phyloP scores from a whole-genome alignment of 92 coral and sea anemone species.

The Zoanthus sansibaricus region DNA sequence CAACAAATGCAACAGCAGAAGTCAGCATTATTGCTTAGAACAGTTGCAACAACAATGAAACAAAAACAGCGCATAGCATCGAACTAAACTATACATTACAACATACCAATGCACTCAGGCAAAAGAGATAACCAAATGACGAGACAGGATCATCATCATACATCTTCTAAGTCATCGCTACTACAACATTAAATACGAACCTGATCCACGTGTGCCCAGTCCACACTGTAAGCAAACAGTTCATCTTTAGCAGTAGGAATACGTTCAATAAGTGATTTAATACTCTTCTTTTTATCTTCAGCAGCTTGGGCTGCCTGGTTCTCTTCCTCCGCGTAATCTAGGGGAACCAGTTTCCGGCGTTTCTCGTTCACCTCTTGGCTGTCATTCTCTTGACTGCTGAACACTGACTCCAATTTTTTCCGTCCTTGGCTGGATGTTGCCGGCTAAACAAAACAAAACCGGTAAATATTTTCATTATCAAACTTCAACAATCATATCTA shows the following conservation, averaged over 20 bases:
- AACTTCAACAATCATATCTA: too few relatives aligned
- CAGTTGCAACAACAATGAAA: not conserved
- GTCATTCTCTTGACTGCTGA: constrained; percentile 88
- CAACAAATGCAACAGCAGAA: too few relatives aligned
- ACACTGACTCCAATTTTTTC: constrained; percentile 91
- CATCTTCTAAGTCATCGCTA: not conserved
- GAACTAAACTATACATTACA: not conserved
- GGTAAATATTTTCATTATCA: not conserved
- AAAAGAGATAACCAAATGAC: not conserved
- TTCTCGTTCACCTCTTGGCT: constrained; percentile 50
- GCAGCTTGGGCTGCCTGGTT: constrained; percentile 77
- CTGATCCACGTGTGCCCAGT: constrained; percentile 96
- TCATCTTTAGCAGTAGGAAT: constrained; percentile 99
- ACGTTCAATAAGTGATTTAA: constrained; percentile 96
- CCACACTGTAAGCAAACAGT: constrained; percentile 95
- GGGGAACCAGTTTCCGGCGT: constrained; percentile 87
- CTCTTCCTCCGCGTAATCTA: constrained; percentile 90
- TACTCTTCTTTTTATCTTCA: constrained; percentile 96
- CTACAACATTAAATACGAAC: constrained; percentile 55
- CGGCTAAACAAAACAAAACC: constrained; percentile 55
- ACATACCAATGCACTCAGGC: not conserved
- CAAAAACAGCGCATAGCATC: not conserved
- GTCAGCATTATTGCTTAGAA: not conserved
- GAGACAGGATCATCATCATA: not conserved
- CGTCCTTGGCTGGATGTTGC: constrained; percentile 74